A percentile compares a stretch with the other conserved stretches of the same genome.
Evolutionary conservation across 2,797 vertebrate species (phyloP).

Genomic region (Pseudomugil gertrudae): DNA sequence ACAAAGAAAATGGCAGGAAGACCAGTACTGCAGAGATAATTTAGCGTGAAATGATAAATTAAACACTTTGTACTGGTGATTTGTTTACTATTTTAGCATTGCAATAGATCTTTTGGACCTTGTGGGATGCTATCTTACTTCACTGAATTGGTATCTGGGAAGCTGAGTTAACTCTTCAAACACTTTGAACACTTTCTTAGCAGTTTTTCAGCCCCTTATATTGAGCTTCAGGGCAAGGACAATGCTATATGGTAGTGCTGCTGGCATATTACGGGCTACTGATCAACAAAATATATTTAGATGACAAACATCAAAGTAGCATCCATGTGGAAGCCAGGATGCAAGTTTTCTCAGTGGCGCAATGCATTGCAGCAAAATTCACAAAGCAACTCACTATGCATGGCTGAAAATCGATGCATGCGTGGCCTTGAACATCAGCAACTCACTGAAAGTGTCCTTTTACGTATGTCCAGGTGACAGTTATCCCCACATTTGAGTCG

Average conservation of each 20-base stretch:
- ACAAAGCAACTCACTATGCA: not conserved
- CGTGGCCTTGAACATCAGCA: not conserved
- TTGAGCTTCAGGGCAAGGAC: not conserved
- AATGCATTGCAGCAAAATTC: not conserved
- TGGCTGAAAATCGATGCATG: not conserved
- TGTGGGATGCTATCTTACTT: not conserved
- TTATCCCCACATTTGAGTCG: slow-evolving; percentile 89
- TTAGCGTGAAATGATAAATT: not conserved
- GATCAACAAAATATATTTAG: not conserved
- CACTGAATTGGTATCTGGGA: not conserved
- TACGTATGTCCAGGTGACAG: slow-evolving; percentile 79
- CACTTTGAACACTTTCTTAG: not conserved
- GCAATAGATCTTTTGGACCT: not conserved
- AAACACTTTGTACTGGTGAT: not conserved
- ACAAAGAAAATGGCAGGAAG: not conserved
- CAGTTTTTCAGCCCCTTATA: not conserved
- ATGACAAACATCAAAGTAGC: not conserved
- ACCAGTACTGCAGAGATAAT: not conserved
- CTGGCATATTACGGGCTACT: not conserved
- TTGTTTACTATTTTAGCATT: not conserved
- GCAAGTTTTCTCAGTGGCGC: not conserved
- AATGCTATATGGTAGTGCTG: not conserved
- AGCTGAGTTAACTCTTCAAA: not conserved
- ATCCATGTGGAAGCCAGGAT: not conserved
- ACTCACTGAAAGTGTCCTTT: not conserved